Evolutionary conservation across 1,140 invertebrate genomes (phyloP).

Genomic region (Drosophila pectinifera): DNA sequence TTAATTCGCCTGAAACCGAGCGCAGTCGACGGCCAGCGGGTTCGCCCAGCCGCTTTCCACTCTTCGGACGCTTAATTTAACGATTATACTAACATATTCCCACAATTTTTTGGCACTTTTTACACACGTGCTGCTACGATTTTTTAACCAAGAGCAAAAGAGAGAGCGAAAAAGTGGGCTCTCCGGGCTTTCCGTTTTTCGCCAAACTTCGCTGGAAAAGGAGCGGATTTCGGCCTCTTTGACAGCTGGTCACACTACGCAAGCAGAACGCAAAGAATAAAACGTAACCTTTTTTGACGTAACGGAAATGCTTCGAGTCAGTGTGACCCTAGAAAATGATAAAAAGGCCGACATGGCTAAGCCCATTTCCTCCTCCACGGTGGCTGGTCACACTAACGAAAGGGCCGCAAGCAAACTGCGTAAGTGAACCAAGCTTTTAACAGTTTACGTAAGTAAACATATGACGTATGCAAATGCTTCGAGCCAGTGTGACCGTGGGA

Average conservation of each 20-base stretch:
- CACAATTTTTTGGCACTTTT: conserved; percentile 85
- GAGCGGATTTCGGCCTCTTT: neutral
- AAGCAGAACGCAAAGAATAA: too few relatives aligned
- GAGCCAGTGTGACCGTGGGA: too few relatives aligned
- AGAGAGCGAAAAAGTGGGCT: conserved; percentile 47
- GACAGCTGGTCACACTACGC: too few relatives aligned
- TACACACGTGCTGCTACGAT: conserved; percentile 84
- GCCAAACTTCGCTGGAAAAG: conserved; percentile 35
- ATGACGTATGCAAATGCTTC: too few relatives aligned
- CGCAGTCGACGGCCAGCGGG: conserved; percentile 3
- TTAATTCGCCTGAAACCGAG: conserved; percentile 23
- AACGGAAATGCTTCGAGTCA: too few relatives aligned
- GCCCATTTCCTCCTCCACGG: too few relatives aligned
- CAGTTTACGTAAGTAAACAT: too few relatives aligned
- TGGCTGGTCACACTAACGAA: too few relatives aligned
- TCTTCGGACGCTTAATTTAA: conserved; percentile 45
- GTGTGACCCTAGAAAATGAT: too few relatives aligned
- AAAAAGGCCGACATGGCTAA: too few relatives aligned
- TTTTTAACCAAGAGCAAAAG: conserved; percentile 84
- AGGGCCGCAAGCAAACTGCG: neutral
- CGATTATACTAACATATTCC: conserved; percentile 84
- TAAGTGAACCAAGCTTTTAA: conserved; percentile 33
- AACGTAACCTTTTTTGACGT: too few relatives aligned
- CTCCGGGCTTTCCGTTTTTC: conserved; percentile 31
- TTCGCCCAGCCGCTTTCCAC: conserved; percentile 24